Evolutionary conservation across 2,888 invertebrate genomes (phyloP).

Genomic region (Kuschelorhynchus macadamiae): DNA sequence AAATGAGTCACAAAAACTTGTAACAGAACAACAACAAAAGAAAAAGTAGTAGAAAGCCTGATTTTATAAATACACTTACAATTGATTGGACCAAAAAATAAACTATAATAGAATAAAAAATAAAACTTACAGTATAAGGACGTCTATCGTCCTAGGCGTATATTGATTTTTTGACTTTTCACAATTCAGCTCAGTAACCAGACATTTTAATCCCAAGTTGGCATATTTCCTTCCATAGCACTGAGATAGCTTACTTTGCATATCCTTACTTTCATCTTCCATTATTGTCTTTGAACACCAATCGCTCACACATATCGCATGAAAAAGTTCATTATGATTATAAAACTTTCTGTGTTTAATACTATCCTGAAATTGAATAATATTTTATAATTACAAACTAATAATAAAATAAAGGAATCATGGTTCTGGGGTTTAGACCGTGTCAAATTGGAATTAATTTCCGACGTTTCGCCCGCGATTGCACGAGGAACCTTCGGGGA

Average conservation of each 20-base stretch:
- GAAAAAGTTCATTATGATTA: conserved; percentile 59
- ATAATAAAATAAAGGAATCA: too few species aligned
- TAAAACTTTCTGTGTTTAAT: conserved; percentile 56
- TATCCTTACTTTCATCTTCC: conserved; percentile 47
- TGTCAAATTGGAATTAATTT: too few species aligned
- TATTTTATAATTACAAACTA: too few species aligned
- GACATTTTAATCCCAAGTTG: conserved; percentile 53
- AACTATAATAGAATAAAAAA: too few species aligned
- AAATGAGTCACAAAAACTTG: too few species aligned
- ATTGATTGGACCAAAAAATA: too few species aligned
- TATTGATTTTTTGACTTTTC: conserved; percentile 47
- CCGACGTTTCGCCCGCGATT: too few species aligned
- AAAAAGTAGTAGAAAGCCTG: too few species aligned
- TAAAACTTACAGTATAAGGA: conserved; percentile 54
- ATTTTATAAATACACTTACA: too few species aligned
- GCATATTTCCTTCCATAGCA: conserved; percentile 57
- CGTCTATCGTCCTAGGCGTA: conserved; percentile 52
- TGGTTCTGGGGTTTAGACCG: too few species aligned
- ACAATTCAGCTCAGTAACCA: conserved; percentile 56
- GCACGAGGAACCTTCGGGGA: too few species aligned
- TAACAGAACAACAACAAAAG: too few species aligned
- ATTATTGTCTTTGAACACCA: conserved; percentile 53
- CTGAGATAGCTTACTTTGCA: conserved; percentile 7
- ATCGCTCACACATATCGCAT: conserved; percentile 59
- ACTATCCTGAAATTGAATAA: conserved; percentile 50